A percentile compares a stretch with the other conserved stretches of the same genome.
Evolutionary conservation across 2,797 vertebrate genomes (phyloP).

Genomic region (Amazona ochrocephala): DNA sequence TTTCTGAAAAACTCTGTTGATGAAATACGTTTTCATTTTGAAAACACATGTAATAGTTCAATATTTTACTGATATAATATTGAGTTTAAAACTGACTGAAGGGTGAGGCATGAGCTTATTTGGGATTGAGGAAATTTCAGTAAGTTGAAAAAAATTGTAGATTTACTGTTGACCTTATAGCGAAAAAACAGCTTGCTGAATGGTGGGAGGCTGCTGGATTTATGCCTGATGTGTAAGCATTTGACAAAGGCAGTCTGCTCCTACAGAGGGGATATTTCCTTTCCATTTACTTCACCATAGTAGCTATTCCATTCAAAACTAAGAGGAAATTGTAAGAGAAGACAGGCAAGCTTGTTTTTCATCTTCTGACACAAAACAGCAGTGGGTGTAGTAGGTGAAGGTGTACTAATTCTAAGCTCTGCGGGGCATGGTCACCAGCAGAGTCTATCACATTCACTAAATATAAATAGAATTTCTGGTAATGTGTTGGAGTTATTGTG

Average conservation of each 20-base stretch:
- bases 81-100: background rate
- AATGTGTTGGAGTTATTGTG: background rate
- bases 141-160: background rate
- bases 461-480: background rate
- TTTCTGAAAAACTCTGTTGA: background rate
- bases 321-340: background rate
- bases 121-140: background rate
- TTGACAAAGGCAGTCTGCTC: constrained; percentile 9
- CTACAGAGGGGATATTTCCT: background rate
- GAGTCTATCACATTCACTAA: background rate
- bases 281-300: background rate
- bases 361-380: background rate
- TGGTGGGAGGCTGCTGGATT: background rate
- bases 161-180: background rate
- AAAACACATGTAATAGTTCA: background rate
- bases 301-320: constrained; percentile 11
- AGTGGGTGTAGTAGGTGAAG: background rate
- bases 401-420: background rate
- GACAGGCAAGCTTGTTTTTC: background rate
- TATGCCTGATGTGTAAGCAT: background rate
- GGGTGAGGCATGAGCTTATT: background rate
- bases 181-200: background rate
- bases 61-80: background rate
- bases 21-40: background rate
- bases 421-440: background rate